Base-by-base conservation (phyloP, 2,888 invertebrate genomes). In the Temnothorax unifasciatus region DNA sequence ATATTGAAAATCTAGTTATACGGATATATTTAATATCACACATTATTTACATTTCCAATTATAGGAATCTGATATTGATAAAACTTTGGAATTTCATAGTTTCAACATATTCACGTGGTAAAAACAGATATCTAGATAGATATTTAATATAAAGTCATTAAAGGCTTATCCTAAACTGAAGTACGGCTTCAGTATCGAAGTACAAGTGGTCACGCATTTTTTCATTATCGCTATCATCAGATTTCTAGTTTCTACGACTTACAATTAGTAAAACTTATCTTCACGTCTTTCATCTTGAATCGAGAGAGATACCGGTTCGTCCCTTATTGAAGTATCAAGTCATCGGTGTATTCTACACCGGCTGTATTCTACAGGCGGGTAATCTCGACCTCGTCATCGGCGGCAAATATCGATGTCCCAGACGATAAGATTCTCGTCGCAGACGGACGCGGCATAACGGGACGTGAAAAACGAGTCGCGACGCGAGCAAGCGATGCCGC, bases 361-460 rank as follows among this genome's bases (percentile, higher is more conserved):
- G 18, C 18, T 73, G 73, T 21, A 77, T 41, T 77, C 29, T 69
- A 54, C 41, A n/a, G 41, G 29, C 29, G 41, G 29, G 5, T 77
- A 69, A 77, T 69, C 77, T 68, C 77, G 54, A 77, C 77, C 52
- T 77, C 77, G 77, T 76, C 75, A 76, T 69, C 52, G 69, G n/a
- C 54, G 69, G 41, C 34, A 69, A 69, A 77, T 77, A 77, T 69
- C 69, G 77, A 77, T 77, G 69, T 69, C 29, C 69, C 54, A 29
- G 41, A 52, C 77, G 77, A 77, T 77, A 77, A 77, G 77, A 57
- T 54, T 54, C 77, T 52, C 77, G 52, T 52, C 29, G 69, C 18
- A 25, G 76, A 77, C 29, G 69, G 68, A 64, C 69, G n/a, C 69
- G 47, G 41, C 15, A 54, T 77, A 77, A 77, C 77, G 69, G 77